These are phyloP conservation scores for Caenorhabditis sinica DNA, from an alignment of 2,888 invertebrate genomes.

Conservation along the genomic window DNA sequence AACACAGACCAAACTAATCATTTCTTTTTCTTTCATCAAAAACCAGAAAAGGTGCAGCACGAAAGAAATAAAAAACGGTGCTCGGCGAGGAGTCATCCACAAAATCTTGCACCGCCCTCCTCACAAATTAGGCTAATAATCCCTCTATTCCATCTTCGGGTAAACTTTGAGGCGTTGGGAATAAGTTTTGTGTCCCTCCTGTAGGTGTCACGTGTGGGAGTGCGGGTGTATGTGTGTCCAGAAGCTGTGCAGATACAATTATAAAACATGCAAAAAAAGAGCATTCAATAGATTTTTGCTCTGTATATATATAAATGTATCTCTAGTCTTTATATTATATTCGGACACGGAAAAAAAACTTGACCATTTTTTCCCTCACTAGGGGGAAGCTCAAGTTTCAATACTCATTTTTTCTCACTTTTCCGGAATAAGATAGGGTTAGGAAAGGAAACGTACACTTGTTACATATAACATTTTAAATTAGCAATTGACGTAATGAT, in stretches of 20 bases:
- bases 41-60: conserved; percentile 5
- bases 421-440: too few relatives aligned
- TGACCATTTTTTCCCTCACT: conserved; percentile 21
- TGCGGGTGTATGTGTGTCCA: conserved; percentile 9
- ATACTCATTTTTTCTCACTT: conserved; percentile 34
- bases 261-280: conserved; percentile 44
- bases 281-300: conserved; percentile 41
- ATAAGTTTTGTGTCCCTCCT: conserved; percentile 16
- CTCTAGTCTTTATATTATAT: conserved; percentile 19
- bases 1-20: conserved; percentile 3
- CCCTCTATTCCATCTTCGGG: neutral
- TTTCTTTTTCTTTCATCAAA: conserved; percentile 11
- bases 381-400: conserved; percentile 36
- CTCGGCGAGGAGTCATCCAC: conserved; percentile 15
- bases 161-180: conserved; percentile 41
- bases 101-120: conserved; percentile 49
- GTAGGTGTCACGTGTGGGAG: conserved; percentile 41
- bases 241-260: conserved; percentile 56
- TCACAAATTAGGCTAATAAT: conserved; percentile 55
- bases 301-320: conserved; percentile 19
- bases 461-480: conserved; percentile 7
- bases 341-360: conserved; percentile 5
- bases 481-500: conserved; percentile 49
- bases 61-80: conserved; percentile 21
- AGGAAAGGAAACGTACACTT: conserved; percentile 3